Conservation (phyloP, 2,113 vertebrate species). For the Oreochromis spilurus region DNA sequence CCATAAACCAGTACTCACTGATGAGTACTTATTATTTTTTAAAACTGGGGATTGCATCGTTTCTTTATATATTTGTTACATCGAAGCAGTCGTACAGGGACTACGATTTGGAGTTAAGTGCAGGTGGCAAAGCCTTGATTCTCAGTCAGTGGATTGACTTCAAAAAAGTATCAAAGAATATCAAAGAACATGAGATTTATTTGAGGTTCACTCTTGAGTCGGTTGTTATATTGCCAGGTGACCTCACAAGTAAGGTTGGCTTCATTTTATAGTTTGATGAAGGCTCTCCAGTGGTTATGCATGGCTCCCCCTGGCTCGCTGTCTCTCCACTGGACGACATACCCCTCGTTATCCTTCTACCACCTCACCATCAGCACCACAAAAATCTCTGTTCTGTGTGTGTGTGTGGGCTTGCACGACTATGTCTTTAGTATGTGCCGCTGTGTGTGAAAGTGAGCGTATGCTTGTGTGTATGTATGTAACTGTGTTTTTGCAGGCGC, state of each 20-base stretch:
- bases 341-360: conserved; percentile 7
- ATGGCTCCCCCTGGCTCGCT: background rate
- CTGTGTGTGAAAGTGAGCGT: background rate
- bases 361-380: conserved; percentile 15
- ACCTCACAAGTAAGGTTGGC: conserved; percentile 18
- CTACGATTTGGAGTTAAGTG: background rate
- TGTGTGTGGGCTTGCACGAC: background rate
- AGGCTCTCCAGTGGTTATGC: background rate
- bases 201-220: background rate
- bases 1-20: background rate
- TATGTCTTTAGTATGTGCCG: conserved; percentile 15
- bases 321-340: background rate
- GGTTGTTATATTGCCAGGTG: conserved; percentile 33
- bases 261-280: background rate
- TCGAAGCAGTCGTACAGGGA: background rate
- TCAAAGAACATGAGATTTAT: conserved; percentile 9
- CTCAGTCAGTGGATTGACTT: background rate
- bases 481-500: conserved; percentile 51
- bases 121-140: background rate
- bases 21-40: background rate
- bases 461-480: conserved; percentile 23
- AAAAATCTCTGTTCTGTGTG: conserved; percentile 3
- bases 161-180: background rate
- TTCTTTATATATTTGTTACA: background rate
- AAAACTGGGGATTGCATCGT: background rate